Base-by-base conservation (phyloP, 2,888 invertebrate species). In the Crossocerus cetratus region DNA sequence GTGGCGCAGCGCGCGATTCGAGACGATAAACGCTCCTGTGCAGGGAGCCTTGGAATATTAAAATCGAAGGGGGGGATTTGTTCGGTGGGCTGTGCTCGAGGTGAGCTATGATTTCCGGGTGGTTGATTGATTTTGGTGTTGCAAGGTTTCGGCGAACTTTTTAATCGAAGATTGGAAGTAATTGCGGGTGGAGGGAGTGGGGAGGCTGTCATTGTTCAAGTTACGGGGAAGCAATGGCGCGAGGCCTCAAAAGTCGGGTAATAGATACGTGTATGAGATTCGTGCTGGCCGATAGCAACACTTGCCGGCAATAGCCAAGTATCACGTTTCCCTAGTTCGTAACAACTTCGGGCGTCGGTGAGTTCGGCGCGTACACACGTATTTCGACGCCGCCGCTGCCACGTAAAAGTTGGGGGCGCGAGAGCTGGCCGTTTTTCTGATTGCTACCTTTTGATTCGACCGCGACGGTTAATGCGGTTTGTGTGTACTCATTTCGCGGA, bases 181-280 rank as follows among this genome's bases (percentile, higher is more conserved):
- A 32, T 32, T 8, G 32, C 32, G 1, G 32, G n/a, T n/a, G 11
- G 32, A 32, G 8, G 32, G 11, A 2, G 32, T 32, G 32, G 32
- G 11, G 1, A 32, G 32, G 8, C 32, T 32, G 32, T 76, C 75
- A 67, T 75, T 74, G 63, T 76, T 43, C 66, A 69, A 67, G 69
- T 58, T 42, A 43, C 53, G 64, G 70, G 75, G 70, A 61, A 65
- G 55, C 53, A 56, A 45, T 44, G 54, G n/a, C n/a, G 49, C 43
- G 75, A 23, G 67, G 67, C 66, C 57, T 76, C 53, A 70, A 70
- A 76, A 75, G 76, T 75, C 55, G 70, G 67, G 67, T 70, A 76
- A 67, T 70, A 62, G 64, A 66, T 14, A 49, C 49, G n/a, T 49
- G 16, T 49, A 49, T 61, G 64, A 60, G 68, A 66, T 76, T 75